These are phyloP conservation scores for Clarias platycephalus DNA, from an alignment of 2,797 vertebrate genomes.

Conservation along the genomic window DNA sequence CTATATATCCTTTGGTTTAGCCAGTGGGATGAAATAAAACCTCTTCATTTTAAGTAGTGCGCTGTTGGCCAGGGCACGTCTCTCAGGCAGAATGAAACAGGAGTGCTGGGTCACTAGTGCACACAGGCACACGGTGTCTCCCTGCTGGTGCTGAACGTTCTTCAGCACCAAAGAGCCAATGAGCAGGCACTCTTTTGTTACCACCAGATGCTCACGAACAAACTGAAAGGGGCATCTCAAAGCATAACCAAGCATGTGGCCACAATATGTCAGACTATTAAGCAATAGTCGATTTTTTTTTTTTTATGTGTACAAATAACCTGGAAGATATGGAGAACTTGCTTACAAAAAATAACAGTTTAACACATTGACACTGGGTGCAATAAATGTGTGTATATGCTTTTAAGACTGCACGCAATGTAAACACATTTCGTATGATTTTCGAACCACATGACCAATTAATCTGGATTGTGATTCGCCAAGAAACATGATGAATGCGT, in stretches of 20 bases:
- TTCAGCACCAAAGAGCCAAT: constrained; percentile 61
- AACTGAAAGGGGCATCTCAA: constrained; percentile 55
- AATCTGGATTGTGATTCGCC: too few species aligned
- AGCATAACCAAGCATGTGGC: constrained; percentile 54
- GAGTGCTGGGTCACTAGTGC: background rate
- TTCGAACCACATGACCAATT: too few species aligned
- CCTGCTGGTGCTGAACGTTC: constrained; percentile 70
- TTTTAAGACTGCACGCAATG: too few species aligned
- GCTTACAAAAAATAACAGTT: background rate
- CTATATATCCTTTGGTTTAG: background rate
- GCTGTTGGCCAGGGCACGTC: background rate
- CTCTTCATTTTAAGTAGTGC: background rate
- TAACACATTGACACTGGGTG: too few species aligned
- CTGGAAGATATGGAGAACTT: background rate
- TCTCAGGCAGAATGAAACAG: constrained; percentile 15
- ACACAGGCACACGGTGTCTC: constrained; percentile 65
- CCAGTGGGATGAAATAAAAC: background rate
- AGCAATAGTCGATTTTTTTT: background rate
- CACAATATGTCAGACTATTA: constrained; percentile 3
- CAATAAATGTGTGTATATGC: too few species aligned
- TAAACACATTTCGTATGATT: too few species aligned
- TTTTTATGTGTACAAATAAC: background rate
- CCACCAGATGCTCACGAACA: constrained; percentile 70
- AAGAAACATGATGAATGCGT: too few species aligned
- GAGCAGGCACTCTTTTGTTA: constrained; percentile 69